Conservation (phyloP, 1,140 invertebrate genomes). For the Diorhabda elongata region DNA sequence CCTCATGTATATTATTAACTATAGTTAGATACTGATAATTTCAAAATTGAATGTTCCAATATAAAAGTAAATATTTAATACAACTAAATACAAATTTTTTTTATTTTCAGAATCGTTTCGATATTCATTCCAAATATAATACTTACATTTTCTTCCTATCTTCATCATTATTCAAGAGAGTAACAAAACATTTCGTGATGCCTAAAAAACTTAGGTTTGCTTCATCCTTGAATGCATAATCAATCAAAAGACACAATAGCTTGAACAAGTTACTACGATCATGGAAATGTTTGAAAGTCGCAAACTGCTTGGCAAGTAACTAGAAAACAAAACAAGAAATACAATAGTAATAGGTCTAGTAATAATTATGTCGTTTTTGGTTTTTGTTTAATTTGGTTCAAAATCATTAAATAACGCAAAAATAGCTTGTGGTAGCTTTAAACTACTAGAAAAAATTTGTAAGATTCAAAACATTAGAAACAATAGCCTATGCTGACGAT, state of each 20-base stretch:
- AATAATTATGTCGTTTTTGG: too few species aligned
- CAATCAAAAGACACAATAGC: slow-evolving; percentile 7
- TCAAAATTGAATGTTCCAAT: not conserved
- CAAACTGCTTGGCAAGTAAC: slow-evolving; percentile 13
- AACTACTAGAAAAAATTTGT: not conserved
- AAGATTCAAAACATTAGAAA: not conserved
- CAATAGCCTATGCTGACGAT: not conserved
- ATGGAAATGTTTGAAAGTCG: slow-evolving; percentile 6
- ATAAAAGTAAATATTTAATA: not conserved
- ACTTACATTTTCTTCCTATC: slow-evolving; percentile 20
- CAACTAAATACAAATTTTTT: not conserved
- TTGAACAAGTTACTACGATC: slow-evolving; percentile 5
- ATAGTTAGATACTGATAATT: not conserved
- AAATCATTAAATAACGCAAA: not conserved
- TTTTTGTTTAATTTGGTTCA: not conserved
- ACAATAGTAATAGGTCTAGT: too few species aligned
- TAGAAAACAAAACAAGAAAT: slow-evolving; percentile 8
- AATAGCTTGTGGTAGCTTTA: too few species aligned
- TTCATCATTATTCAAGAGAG: slow-evolving; percentile 4
- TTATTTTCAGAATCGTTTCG: not conserved
- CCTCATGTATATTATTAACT: not conserved
- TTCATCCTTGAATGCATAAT: slow-evolving; percentile 10
- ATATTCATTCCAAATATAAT: not conserved
- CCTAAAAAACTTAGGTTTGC: slow-evolving; percentile 14
- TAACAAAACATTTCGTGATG: slow-evolving; percentile 13